Evolutionary conservation across 1,140 invertebrate species (phyloP).

Genomic region (Sinella curviseta): DNA sequence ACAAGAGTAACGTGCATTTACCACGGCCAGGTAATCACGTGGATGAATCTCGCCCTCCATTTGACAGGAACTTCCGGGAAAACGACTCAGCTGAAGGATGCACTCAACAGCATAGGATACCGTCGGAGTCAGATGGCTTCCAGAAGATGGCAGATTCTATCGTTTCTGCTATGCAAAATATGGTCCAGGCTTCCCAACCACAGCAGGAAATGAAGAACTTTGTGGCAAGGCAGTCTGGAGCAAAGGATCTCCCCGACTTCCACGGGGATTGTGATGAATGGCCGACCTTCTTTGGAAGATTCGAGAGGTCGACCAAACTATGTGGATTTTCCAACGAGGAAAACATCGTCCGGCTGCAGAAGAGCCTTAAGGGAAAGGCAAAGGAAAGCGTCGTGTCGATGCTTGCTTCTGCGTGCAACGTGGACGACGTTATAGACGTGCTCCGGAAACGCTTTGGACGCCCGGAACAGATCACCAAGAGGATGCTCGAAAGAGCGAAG

Average conservation of each 20-base stretch:
- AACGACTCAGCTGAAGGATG: no score
- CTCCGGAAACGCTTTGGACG: neutral
- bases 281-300: neutral
- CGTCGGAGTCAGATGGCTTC: no score
- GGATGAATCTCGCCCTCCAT: no score
- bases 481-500: neutral
- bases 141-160: no score
- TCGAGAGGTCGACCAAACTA: neutral
- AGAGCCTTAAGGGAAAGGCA: constrained; percentile 29
- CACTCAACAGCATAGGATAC: no score
- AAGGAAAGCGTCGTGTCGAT: constrained; percentile 10
- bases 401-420: neutral
- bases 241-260: constrained; percentile 7
- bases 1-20: no score
- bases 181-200: neutral
- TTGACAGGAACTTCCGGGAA: no score
- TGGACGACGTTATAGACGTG: neutral
- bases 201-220: neutral
- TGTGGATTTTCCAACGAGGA: constrained; percentile 29
- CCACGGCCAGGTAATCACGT: no score
- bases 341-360: constrained; percentile 12
- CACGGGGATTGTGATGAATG: constrained; percentile 13
- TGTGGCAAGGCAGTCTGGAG: constrained; percentile 1
- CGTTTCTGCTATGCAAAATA: neutral
- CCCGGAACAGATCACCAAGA: neutral